A percentile compares a stretch with the other conserved stretches of the same genome.
Evolutionary conservation across 2,888 invertebrate species (phyloP).

Genomic region (Alsophila aescularia): DNA sequence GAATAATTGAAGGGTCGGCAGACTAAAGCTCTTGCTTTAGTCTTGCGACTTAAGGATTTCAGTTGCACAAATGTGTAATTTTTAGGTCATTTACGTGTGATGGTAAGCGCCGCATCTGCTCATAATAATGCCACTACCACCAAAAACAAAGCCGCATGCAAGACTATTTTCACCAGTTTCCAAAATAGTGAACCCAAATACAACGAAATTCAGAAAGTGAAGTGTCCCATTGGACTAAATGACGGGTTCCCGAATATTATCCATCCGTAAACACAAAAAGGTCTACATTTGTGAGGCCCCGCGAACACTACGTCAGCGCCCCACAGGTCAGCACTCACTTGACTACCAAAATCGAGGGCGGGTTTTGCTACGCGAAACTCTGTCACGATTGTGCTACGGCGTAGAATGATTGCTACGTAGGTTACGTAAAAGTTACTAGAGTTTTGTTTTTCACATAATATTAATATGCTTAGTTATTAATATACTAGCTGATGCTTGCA

Average conservation of each 20-base stretch:
- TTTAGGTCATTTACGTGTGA: no score
- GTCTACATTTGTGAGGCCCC: conserved; percentile 35
- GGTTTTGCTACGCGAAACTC: not conserved
- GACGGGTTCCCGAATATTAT: not conserved
- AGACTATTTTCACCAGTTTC: not conserved
- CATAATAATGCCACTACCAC: no score
- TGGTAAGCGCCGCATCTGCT: no score
- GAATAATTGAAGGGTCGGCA: no score
- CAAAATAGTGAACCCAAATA: not conserved
- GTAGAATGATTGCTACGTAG: not conserved
- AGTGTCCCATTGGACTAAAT: not conserved
- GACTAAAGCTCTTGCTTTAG: no score
- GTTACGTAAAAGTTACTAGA: no score
- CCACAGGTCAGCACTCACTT: conserved; percentile 31
- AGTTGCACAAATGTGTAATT: no score
- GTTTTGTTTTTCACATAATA: no score
- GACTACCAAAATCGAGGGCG: conserved; percentile 42
- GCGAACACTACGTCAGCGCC: conserved; percentile 24
- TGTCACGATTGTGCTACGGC: conserved; percentile 9
- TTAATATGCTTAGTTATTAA: no score
- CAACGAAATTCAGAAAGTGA: not conserved
- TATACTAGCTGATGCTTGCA: no score
- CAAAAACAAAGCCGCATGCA: no score
- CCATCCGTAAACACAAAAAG: conserved; percentile 38
- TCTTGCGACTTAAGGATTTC: no score